Evolutionary conservation across 2,888 invertebrate species (phyloP), one percentile per base, ranked within the genome.

Genomic region (Chrysomela aeneicollis): DNA sequence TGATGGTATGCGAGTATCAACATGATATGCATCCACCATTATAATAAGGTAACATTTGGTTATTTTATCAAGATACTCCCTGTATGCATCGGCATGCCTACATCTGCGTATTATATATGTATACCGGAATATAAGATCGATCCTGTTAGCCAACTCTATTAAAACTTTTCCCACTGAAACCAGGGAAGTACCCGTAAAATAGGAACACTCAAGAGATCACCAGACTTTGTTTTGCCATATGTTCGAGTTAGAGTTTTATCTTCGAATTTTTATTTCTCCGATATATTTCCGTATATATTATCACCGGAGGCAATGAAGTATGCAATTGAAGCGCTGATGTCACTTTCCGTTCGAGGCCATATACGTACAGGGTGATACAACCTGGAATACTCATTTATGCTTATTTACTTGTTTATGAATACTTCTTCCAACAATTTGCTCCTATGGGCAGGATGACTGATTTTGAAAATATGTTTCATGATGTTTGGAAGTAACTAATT

Each of bases 101-200:
- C 49, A 53, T 54, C 53, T 54, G 57, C 51, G 57, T 57, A 57
- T 62, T 51, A 46, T 54, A 63, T 53, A 53, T 57, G 52, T 54
- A 63, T 53, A 49, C 59, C 18, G 59, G 47, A 59, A 53, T 63
- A 49, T 53, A 59, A 50, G 42, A 64, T 53, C 49, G 49, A 49
- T 59, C 59, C 49, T 59, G 53, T 59, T 63, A 49, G 59, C 46
- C 35, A 65, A 65, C 59, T 65, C 65, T 61, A 61, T 61, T 65
- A 58, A 65, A 65, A 65, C 58, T 65, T 65, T 65, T 46, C 37
- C 59, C 52, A 58, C 51, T 53, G 61, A 65, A 65, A 61, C 58
- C 61, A 58, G 51, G 53, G 59, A 65, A 59, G 37, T 52, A 49
- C 53, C 61, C 61, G 53, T 61, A 61, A 65, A 65, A 61, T 61